Conservation (phyloP, 2,888 invertebrate genomes). For the Drosophila neoperkinsi region DNA sequence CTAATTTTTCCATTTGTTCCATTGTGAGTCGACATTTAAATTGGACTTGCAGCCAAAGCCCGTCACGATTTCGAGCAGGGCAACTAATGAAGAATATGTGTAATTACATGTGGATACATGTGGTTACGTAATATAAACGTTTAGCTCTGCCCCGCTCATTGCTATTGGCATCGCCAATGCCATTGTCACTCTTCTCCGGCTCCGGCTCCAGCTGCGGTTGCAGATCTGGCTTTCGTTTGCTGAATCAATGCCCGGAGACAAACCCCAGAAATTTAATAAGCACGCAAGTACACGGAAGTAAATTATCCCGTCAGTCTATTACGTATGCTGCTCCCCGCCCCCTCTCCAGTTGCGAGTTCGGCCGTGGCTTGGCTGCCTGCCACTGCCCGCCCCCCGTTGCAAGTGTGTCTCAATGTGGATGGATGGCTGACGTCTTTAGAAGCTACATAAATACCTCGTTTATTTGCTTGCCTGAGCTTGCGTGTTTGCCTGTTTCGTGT, state of each 20-base stretch:
- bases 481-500: slow-evolving; percentile 44
- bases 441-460: slow-evolving; percentile 77
- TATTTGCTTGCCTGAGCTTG: slow-evolving; percentile 62
- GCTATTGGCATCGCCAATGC: slow-evolving; percentile 46
- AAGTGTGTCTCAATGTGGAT: slow-evolving; percentile 8
- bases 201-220: background rate
- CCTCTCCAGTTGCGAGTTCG: background rate
- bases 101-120: slow-evolving; percentile 78
- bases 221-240: slow-evolving; percentile 2
- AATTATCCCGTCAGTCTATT: slow-evolving; percentile 77
- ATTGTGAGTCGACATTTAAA: slow-evolving; percentile 40
- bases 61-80: slow-evolving; percentile 58
- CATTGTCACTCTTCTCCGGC: slow-evolving; percentile 42
- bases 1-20: slow-evolving; percentile 30
- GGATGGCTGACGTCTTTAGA: slow-evolving; percentile 47
- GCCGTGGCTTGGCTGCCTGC: background rate
- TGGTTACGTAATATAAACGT: slow-evolving; percentile 67
- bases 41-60: slow-evolving; percentile 31
- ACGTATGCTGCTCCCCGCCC: slow-evolving; percentile 53
- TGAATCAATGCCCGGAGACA: slow-evolving; percentile 74
- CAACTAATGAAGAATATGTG: slow-evolving; percentile 73
- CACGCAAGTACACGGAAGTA: slow-evolving; percentile 79
- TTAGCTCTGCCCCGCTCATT: slow-evolving; percentile 23
- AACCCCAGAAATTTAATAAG: slow-evolving; percentile 80
- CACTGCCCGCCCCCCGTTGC: background rate